Conservation (phyloP, 2,888 invertebrate genomes). For the Cerastis leucographa region DNA sequence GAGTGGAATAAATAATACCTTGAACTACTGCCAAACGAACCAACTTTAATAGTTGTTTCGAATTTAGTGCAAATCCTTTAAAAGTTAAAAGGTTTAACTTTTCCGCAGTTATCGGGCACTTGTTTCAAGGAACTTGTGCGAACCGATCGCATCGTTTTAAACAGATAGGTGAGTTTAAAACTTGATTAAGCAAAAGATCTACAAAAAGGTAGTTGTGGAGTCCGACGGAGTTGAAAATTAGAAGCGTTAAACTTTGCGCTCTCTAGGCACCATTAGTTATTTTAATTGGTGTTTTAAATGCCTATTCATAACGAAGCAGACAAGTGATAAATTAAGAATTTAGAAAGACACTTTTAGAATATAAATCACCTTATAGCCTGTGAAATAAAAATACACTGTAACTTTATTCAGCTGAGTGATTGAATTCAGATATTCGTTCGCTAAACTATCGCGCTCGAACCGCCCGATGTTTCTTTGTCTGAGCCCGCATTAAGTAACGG, state of each 20-base stretch:
- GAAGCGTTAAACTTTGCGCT: slow-evolving; percentile 48
- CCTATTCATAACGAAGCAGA: slow-evolving; percentile 43
- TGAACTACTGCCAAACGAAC: slow-evolving; percentile 59
- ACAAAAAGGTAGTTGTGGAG: slow-evolving; percentile 40
- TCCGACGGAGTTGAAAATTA: slow-evolving; percentile 48
- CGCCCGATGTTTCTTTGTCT: slow-evolving; percentile 60
- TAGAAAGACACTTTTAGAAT: slow-evolving; percentile 41
- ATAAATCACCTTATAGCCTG: slow-evolving; percentile 32
- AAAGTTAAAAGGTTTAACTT: slow-evolving; percentile 70
- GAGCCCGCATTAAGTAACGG: slow-evolving; percentile 55
- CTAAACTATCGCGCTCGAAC: slow-evolving; percentile 45
- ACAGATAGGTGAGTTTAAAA: slow-evolving; percentile 61
- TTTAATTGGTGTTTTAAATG: slow-evolving; percentile 59
- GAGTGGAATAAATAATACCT: slow-evolving; percentile 57
- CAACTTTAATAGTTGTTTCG: slow-evolving; percentile 67
- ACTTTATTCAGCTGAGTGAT: slow-evolving; percentile 57
- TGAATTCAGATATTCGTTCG: slow-evolving; percentile 55
- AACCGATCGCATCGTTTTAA: slow-evolving; percentile 59
- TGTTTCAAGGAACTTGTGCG: slow-evolving; percentile 62
- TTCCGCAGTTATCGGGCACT: slow-evolving; percentile 69
- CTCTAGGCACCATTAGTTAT: slow-evolving; percentile 52
- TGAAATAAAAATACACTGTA: slow-evolving; percentile 35
- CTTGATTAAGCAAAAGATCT: slow-evolving; percentile 50
- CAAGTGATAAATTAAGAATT: slow-evolving; percentile 44
- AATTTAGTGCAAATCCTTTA: slow-evolving; percentile 70